These are phyloP conservation scores for Stratiolaelaps scimitus DNA, from an alignment of 1,140 invertebrate genomes.

Conservation along the genomic window DNA sequence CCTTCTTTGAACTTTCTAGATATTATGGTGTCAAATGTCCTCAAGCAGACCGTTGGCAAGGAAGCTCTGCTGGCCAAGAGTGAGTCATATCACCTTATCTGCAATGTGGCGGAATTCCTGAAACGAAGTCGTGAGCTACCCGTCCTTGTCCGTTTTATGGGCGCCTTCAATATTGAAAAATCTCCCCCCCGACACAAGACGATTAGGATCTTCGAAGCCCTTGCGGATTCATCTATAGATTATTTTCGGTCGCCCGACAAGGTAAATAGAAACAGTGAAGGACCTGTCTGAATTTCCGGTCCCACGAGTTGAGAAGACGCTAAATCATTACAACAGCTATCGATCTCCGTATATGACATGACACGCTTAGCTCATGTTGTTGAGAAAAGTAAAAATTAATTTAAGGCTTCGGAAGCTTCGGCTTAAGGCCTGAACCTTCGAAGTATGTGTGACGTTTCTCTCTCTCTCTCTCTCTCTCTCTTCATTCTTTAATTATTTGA, in stretches of 20 bases:
- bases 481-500: too few species aligned
- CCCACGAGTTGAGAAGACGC: too few species aligned
- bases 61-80: constrained; percentile 7
- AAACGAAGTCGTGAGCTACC: not conserved
- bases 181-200: not conserved
- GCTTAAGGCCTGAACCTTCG: too few species aligned
- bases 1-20: constrained; percentile 7
- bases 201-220: constrained; percentile 13
- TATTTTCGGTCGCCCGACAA: not conserved
- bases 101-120: constrained; percentile 4
- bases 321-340: too few species aligned
- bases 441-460: too few species aligned
- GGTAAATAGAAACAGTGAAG: not conserved
- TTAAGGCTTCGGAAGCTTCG: too few species aligned
- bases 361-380: too few species aligned
- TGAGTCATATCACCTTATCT: constrained; percentile 21
- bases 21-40: constrained; percentile 10
- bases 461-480: too few species aligned
- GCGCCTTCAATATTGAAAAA: constrained; percentile 20
- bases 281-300: too few species aligned
- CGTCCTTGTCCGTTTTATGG: constrained; percentile 1
- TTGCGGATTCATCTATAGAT: not conserved
- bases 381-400: too few species aligned
- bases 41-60: constrained; percentile 12
- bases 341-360: too few species aligned